phyloP scores from a whole-genome alignment of 2,113 vertebrate genomes.

The Neomonachus schauinslandi region DNA sequence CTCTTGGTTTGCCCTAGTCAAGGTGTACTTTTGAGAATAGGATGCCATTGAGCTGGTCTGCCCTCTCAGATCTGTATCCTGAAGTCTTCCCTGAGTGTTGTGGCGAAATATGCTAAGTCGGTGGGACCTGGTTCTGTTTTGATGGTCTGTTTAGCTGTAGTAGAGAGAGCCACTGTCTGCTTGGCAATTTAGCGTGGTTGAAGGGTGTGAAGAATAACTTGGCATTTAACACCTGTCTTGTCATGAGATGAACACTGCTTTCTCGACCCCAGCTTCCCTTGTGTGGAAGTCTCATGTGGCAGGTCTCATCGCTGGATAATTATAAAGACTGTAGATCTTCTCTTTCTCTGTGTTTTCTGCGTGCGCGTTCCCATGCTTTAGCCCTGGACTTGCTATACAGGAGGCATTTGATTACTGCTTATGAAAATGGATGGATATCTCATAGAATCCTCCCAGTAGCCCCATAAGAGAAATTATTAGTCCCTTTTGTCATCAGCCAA shows the following conservation, averaged over 20 bases:
- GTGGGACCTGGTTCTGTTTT: not conserved
- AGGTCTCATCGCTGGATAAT: not conserved
- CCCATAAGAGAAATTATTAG: not conserved
- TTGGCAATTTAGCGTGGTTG: too few relatives aligned
- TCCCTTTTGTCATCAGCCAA: not conserved
- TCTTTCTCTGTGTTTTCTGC: not conserved
- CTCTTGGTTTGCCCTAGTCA: not conserved
- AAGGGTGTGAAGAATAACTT: not conserved
- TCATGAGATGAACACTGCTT: not conserved
- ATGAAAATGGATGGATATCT: not conserved
- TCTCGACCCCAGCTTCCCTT: not conserved
- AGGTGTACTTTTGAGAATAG: not conserved
- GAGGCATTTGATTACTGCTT: not conserved
- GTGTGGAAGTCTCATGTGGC: not conserved
- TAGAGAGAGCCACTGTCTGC: not conserved
- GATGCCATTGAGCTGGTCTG: not conserved
- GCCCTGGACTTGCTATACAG: not conserved
- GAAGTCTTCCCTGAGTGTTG: not conserved
- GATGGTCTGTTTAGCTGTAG: not conserved
- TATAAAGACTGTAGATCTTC: not conserved
- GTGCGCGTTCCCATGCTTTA: fast-evolving
- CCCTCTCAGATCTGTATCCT: not conserved
- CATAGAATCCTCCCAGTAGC: not conserved
- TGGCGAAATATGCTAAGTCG: not conserved
- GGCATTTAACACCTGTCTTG: not conserved